phyloP scores from a whole-genome alignment of 2,888 invertebrate species.

The Listrodromus nycthemerus region DNA sequence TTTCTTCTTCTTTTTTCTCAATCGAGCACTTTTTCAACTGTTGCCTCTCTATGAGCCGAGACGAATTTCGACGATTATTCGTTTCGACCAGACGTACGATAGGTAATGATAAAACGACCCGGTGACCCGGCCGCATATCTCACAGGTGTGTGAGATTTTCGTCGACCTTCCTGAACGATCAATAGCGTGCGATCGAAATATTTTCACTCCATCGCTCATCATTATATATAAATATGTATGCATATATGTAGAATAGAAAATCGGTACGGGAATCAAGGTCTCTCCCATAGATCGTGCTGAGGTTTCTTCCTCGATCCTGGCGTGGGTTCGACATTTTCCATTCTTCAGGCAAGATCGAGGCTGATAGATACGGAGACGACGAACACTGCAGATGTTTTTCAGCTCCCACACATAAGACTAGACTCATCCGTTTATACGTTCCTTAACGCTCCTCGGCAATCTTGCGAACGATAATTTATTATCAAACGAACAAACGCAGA shows the following conservation, averaged over 20 bases:
- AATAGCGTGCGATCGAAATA: constrained; percentile 38
- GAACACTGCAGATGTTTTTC: constrained; percentile 24
- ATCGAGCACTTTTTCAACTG: constrained; percentile 36
- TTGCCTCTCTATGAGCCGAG: constrained; percentile 36
- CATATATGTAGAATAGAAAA: constrained; percentile 37
- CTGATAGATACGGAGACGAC: constrained; percentile 49
- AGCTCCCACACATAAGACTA: constrained; percentile 47
- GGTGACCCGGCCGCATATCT: constrained; percentile 27
- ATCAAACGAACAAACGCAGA: constrained; percentile 57
- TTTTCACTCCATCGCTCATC: constrained; percentile 61
- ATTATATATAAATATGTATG: constrained; percentile 20
- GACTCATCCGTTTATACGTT: constrained; percentile 37
- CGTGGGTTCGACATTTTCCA: constrained; percentile 59
- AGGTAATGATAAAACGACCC: constrained; percentile 71
- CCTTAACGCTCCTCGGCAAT: constrained; percentile 53
- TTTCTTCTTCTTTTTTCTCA: constrained; percentile 18
- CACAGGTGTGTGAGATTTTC: constrained; percentile 18
- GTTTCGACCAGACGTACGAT: constrained; percentile 10
- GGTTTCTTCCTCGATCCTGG: constrained; percentile 56
- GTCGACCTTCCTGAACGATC: constrained; percentile 39
- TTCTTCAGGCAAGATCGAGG: constrained; percentile 51
- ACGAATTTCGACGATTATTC: constrained; percentile 58
- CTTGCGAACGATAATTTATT: constrained; percentile 62
- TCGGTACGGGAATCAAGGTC: constrained; percentile 47
- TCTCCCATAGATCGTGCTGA: constrained; percentile 1